Conservation (phyloP, 2,888 invertebrate genomes). For the Pollenia amentaria region DNA sequence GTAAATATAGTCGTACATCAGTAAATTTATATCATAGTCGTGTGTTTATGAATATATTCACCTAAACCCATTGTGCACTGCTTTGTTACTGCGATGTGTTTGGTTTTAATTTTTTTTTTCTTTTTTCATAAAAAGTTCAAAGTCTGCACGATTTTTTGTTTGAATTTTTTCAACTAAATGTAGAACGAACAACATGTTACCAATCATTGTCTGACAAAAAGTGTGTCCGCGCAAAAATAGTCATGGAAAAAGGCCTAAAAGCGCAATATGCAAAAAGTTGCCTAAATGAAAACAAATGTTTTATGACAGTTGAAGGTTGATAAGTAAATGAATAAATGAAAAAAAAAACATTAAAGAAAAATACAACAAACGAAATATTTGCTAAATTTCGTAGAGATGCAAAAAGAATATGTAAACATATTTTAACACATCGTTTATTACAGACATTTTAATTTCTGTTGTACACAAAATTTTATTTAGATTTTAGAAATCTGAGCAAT, state of each 20-base stretch:
- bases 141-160: constrained; percentile 31
- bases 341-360: not conserved
- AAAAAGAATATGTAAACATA: too few relatives aligned
- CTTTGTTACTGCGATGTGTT: not conserved
- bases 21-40: too few relatives aligned
- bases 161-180: constrained; percentile 22
- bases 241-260: constrained; percentile 10
- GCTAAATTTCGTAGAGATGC: too few relatives aligned
- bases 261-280: not conserved
- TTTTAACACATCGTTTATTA: too few relatives aligned
- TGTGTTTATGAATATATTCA: too few relatives aligned
- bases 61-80: not conserved
- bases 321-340: constrained; percentile 4
- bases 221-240: constrained; percentile 21
- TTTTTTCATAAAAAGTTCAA: constrained; percentile 47
- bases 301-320: constrained; percentile 59
- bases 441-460: too few relatives aligned
- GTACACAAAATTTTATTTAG: too few relatives aligned
- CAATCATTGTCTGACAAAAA: constrained; percentile 37
- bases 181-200: constrained; percentile 51
- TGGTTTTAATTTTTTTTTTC: not conserved
- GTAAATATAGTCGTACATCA: not conserved
- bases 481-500: too few relatives aligned
- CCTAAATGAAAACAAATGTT: constrained; percentile 25
- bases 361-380: not conserved